A percentile compares a stretch with the other conserved stretches of the same genome.
phyloP scores from a whole-genome alignment of 2,888 invertebrate genomes.

The Pyrgus malvae region DNA sequence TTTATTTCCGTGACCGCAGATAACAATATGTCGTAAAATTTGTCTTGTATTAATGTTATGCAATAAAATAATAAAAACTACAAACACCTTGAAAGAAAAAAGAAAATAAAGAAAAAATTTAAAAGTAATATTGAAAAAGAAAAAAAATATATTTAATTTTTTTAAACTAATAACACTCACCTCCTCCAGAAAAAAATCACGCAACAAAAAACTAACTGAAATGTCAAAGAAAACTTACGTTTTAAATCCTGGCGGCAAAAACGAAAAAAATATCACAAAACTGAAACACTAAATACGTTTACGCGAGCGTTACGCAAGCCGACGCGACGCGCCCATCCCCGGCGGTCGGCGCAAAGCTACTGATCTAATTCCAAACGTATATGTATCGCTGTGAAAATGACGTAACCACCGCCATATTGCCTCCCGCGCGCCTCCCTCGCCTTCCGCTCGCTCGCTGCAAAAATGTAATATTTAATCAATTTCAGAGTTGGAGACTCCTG shows the following conservation, averaged over 20 bases:
- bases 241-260: slow-evolving; percentile 30
- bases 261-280: slow-evolving; percentile 48
- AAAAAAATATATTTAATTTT: slow-evolving; percentile 31
- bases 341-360: slow-evolving; percentile 59
- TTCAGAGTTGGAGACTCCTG: slow-evolving; percentile 62
- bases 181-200: no score
- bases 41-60: slow-evolving; percentile 22
- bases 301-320: slow-evolving; percentile 40
- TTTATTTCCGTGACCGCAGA: slow-evolving; percentile 42
- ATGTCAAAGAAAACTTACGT: slow-evolving; percentile 37
- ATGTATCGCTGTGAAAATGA: slow-evolving; percentile 69
- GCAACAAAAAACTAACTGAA: not conserved
- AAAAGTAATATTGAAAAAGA: slow-evolving; percentile 42
- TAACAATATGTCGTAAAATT: slow-evolving; percentile 47
- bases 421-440: slow-evolving; percentile 53
- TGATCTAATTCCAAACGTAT: slow-evolving; percentile 74
- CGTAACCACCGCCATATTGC: slow-evolving; percentile 76
- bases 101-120: slow-evolving; percentile 42
- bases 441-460: slow-evolving; percentile 56
- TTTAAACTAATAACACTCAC: not conserved
- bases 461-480: slow-evolving; percentile 75
- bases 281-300: slow-evolving; percentile 46
- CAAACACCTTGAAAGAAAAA: slow-evolving; percentile 4
- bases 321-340: slow-evolving; percentile 40
- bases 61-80: not conserved